Evolutionary conservation across 2,113 vertebrate genomes (phyloP).

Genomic region (Leptocoma aspasia): DNA sequence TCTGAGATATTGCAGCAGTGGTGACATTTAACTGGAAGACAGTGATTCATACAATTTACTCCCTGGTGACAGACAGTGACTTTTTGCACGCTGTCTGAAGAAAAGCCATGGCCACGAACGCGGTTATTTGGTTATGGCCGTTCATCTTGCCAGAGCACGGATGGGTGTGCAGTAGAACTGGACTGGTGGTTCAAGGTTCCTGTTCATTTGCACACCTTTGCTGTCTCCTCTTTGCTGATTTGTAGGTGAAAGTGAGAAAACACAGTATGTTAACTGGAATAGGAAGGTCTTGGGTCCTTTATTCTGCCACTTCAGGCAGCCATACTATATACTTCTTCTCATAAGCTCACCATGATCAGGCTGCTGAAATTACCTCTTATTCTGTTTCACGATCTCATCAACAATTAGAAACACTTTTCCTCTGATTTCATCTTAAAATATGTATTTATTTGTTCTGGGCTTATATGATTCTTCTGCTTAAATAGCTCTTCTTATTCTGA

Average conservation of each 20-base stretch:
- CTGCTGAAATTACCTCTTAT: neutral
- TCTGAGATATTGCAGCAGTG: constrained; percentile 1
- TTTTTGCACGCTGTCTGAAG: neutral
- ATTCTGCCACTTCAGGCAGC: neutral
- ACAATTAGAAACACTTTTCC: neutral
- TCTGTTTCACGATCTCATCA: neutral
- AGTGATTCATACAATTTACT: constrained; percentile 48
- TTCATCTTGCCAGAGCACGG: neutral
- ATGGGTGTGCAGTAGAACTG: neutral
- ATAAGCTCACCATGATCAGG: neutral
- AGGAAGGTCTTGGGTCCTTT: neutral
- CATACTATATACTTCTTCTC: neutral
- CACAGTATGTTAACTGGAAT: neutral
- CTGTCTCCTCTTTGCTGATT: neutral
- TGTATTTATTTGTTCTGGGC: neutral
- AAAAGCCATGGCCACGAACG: neutral
- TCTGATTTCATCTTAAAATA: neutral
- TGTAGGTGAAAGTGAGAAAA: neutral
- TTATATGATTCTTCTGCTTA: neutral
- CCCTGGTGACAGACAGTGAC: neutral
- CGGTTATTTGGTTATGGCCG: neutral
- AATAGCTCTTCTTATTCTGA: neutral
- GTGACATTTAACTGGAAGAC: constrained; percentile 54
- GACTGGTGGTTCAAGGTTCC: accelerated
- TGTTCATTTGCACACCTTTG: neutral